These are phyloP conservation scores for Drosophila tani DNA, from an alignment of 1,140 invertebrate genomes.

Conservation along the genomic window DNA sequence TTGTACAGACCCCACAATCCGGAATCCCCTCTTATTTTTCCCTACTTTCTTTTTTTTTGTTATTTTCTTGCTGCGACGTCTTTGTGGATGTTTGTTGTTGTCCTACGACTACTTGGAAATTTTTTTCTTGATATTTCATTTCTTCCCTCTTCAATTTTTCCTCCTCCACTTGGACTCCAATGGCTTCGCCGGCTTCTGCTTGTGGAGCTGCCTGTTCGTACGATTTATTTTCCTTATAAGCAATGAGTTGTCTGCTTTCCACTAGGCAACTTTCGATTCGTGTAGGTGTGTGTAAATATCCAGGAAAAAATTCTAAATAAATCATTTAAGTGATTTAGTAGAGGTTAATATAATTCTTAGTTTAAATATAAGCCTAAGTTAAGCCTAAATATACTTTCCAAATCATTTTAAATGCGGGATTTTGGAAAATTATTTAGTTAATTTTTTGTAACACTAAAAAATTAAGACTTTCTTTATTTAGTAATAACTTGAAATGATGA, in stretches of 20 bases:
- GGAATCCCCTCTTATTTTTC: not conserved
- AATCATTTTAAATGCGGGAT: too few relatives aligned
- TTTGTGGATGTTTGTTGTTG: slow-evolving; percentile 57
- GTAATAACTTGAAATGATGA: not conserved
- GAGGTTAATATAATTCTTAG: not conserved
- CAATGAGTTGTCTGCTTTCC: slow-evolving; percentile 52
- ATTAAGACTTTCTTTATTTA: not conserved
- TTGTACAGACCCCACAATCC: slow-evolving; percentile 14
- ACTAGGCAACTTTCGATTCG: slow-evolving; percentile 63
- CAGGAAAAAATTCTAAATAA: not conserved
- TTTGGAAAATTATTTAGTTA: too few relatives aligned
- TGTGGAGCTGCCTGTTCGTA: not conserved
- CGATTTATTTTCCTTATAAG: slow-evolving; percentile 17
- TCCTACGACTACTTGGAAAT: slow-evolving; percentile 59
- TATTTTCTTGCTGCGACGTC: slow-evolving; percentile 17
- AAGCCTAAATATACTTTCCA: too few relatives aligned
- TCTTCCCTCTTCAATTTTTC: slow-evolving; percentile 14
- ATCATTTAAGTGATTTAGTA: not conserved
- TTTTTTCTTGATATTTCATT: slow-evolving; percentile 53
- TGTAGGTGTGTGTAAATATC: not conserved
- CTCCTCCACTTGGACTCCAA: slow-evolving; percentile 14
- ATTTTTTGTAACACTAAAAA: too few relatives aligned
- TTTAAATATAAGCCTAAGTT: too few relatives aligned
- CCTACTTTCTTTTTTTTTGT: not conserved
- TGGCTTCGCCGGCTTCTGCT: not conserved